Evolutionary conservation across 2,888 invertebrate genomes (phyloP).

Genomic region (Eristalis arbustorum): DNA sequence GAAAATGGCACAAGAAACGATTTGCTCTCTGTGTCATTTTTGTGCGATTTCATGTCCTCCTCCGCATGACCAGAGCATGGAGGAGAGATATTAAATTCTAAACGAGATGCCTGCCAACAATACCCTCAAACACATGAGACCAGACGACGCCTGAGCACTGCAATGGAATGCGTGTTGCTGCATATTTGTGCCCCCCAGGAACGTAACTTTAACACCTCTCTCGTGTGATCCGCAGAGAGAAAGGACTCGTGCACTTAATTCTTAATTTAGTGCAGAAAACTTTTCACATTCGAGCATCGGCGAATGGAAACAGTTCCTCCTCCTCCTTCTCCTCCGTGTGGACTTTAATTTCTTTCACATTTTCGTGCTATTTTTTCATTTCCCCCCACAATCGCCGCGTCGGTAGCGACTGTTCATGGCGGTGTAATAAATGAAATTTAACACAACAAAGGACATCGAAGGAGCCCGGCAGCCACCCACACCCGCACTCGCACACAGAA

Average conservation of each 20-base stretch:
- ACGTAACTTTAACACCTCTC: neutral
- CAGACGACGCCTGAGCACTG: constrained; percentile 29
- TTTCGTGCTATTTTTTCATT: neutral
- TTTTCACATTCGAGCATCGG: constrained; percentile 62
- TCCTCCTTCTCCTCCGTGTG: neutral
- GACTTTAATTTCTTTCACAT: constrained; percentile 40
- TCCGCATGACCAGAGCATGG: constrained; percentile 12
- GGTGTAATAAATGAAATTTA: constrained; percentile 67
- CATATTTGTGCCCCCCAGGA: neutral
- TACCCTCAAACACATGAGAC: constrained; percentile 20
- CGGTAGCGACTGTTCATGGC: constrained; percentile 56
- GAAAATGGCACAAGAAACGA: constrained; percentile 25
- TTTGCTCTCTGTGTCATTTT: constrained; percentile 37
- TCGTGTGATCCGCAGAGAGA: neutral
- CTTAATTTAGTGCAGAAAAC: constrained; percentile 52
- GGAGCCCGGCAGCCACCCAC: neutral
- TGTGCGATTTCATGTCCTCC: neutral
- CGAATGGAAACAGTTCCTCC: constrained; percentile 32
- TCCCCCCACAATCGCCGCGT: neutral
- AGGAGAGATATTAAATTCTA: constrained; percentile 37
- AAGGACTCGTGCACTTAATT: constrained; percentile 57
- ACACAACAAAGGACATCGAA: constrained; percentile 49
- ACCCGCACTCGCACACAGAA: neutral
- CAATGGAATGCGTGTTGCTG: constrained; percentile 29
- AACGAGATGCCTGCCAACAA: constrained; percentile 54